Evolutionary conservation across 2,113 vertebrate genomes (phyloP), one percentile per base, ranked within the genome.

Genomic region (Carettochelys insculpta): DNA sequence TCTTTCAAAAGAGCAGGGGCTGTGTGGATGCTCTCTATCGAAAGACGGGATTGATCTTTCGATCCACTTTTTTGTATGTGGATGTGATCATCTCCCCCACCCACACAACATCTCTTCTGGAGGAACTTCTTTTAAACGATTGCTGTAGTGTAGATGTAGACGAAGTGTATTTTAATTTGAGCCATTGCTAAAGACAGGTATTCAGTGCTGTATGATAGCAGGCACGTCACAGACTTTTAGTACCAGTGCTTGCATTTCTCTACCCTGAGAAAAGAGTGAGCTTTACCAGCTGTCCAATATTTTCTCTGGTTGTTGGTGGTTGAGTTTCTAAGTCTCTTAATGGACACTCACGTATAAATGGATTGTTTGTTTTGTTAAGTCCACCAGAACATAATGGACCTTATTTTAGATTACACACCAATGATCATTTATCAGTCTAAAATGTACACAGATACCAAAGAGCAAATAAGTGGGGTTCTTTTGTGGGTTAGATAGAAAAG

Each of bases 181-280:
- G 5, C 58, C 90, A 3, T 4, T 1, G 83, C 27, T 58, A 17
- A 61, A 47, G 27, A 8, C 48, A 45, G 24, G 82, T 76, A 29
- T 0, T 0, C 58, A 78, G 0, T 52, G 52, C 38, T 29, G 77
- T 34, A 48, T 1, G 11, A 0, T 43, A 22, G 50, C 5, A 82
- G 24, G 85, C 86, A 71, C n/a, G 7, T 8, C 79, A 54, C 25
- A 8, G 20, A 4, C 31, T 65, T 8, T 1, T 80, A 79, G 25
- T 6, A 6, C 0, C 0, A 13, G 47, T 65, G 48, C 41, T 51
- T 41, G 20, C 65, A 88, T 9, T 71, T 75, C 20, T 83, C 87
- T 80, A 10, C 65, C 86, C 8, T 85, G 68, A 92, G 82, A 51
- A 85, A 85, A 83, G 12, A 68, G 5, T 22, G 31, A 19, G 45